These are phyloP conservation scores for Vesta saturnalis DNA, from an alignment of 2,888 invertebrate genomes.

Conservation along the genomic window DNA sequence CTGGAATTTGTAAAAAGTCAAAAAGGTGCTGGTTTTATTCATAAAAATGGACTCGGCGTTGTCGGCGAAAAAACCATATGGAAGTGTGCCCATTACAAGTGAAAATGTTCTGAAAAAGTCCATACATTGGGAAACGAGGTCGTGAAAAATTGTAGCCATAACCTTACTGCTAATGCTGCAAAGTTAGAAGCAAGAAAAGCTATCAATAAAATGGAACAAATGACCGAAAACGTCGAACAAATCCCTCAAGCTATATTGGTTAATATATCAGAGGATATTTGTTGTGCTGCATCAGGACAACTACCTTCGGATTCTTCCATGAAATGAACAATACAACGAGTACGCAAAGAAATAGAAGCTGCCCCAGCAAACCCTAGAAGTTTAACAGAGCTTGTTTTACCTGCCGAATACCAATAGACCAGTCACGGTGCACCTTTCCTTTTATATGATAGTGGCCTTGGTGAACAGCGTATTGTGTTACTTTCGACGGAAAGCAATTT, in stretches of 20 bases:
- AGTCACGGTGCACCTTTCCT: too few species aligned
- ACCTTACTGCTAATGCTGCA: not conserved
- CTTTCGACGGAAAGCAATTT: too few species aligned
- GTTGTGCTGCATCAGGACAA: not conserved
- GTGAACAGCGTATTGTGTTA: too few species aligned
- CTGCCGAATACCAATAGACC: too few species aligned
- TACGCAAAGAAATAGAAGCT: too few species aligned
- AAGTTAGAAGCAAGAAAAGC: not conserved
- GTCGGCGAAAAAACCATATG: slow-evolving; percentile 3
- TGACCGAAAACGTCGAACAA: slow-evolving; percentile 3
- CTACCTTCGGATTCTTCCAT: slow-evolving; percentile 5
- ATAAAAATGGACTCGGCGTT: too few species aligned
- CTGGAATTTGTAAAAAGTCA: too few species aligned
- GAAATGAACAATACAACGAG: slow-evolving; percentile 8
- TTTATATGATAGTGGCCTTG: too few species aligned
- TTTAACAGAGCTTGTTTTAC: too few species aligned
- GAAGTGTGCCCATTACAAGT: not conserved
- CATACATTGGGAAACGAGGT: slow-evolving; percentile 3
- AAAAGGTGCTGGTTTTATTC: too few species aligned
- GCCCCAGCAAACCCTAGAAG: too few species aligned
- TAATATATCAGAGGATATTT: slow-evolving; percentile 3
- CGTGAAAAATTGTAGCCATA: not conserved
- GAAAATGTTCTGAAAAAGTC: not conserved
- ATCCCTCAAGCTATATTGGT: slow-evolving; percentile 2
- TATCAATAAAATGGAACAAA: not conserved